Evolutionary conservation across 1,140 invertebrate genomes (phyloP), one percentile per base, ranked within the genome.

Genomic region (Caerostris extrusa): DNA sequence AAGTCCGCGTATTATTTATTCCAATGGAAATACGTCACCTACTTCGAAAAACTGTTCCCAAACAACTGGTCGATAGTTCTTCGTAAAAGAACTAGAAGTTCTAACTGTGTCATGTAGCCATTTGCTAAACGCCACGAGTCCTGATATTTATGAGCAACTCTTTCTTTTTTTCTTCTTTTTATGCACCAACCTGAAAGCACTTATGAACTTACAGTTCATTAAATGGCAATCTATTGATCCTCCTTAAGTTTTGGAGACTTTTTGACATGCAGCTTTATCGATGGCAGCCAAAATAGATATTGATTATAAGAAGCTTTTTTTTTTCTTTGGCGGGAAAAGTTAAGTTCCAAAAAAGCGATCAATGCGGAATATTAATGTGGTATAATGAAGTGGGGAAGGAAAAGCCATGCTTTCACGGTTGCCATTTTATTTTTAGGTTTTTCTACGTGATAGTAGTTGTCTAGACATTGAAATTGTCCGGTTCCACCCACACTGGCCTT

Each of bases 391-490:
- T 77, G 7, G 0, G 2, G 7, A 6, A 7, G 19, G n/a, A 71
- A 8, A 71, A 77, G 50, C 69, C 12, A 34, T 77, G 12, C 50
- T 77, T 77, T 77, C 69, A 77, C 19, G 69, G 69, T 77, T 19
- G 19, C 34, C 19, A 8, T 7, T 10, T 77, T 77, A 77, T 77
- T 77, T 77, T 77, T 77, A 77, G 69, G 7, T 19, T 34, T 10
- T 7, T 5, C 12, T 77, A 77, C 69, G 19, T 77, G 69, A 71
- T 77, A 8, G 19, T 77, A 12, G 69, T 7, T 8, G 69, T 77
- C 69, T 77, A 77, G 69, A 77, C 69, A 77, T 50, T 77, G 69
- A 77, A 77, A 77, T 77, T 50, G 69, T 77, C 69, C 34, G 34
- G 34, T 34, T 34, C 34, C 34, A 34, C 34, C 34, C 34, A 34